A percentile compares a stretch with the other conserved stretches of the same genome.
These are phyloP conservation scores for Agrenia bidenticulata DNA, from an alignment of 2,888 invertebrate genomes.

Conservation along the genomic window DNA sequence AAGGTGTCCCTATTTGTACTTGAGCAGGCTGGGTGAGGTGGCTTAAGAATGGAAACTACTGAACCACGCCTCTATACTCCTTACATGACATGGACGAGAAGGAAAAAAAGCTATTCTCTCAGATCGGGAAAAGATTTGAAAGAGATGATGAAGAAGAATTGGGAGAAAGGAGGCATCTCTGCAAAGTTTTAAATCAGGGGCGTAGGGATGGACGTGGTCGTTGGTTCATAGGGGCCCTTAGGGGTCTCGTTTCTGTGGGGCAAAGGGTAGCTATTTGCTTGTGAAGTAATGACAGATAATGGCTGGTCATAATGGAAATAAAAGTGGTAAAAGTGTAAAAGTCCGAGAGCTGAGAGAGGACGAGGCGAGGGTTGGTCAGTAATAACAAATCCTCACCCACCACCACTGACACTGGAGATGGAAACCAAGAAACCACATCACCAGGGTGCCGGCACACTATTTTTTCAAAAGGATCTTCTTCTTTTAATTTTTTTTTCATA, in stretches of 20 bases:
- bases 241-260: no score
- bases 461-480: slow-evolving; percentile 1
- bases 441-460: slow-evolving; percentile 15
- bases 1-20: slow-evolving; percentile 4
- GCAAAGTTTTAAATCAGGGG: no score
- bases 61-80: slow-evolving; percentile 10
- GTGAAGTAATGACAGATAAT: slow-evolving; percentile 19
- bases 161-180: neutral
- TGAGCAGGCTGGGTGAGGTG: neutral
- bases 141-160: no score
- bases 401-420: neutral
- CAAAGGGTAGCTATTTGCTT: no score
- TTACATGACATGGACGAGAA: neutral
- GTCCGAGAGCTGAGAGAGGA: neutral
- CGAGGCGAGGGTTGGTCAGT: neutral
- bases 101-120: no score
- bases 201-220: no score
- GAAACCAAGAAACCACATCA: slow-evolving; percentile 8
- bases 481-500: neutral
- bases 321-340: slow-evolving; percentile 18
- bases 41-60: slow-evolving; percentile 9
- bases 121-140: no score
- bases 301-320: slow-evolving; percentile 19
- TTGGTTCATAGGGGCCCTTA: no score
- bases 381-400: neutral